Base-by-base conservation (phyloP, 2,888 invertebrate species). In the Eilema sororculum region DNA sequence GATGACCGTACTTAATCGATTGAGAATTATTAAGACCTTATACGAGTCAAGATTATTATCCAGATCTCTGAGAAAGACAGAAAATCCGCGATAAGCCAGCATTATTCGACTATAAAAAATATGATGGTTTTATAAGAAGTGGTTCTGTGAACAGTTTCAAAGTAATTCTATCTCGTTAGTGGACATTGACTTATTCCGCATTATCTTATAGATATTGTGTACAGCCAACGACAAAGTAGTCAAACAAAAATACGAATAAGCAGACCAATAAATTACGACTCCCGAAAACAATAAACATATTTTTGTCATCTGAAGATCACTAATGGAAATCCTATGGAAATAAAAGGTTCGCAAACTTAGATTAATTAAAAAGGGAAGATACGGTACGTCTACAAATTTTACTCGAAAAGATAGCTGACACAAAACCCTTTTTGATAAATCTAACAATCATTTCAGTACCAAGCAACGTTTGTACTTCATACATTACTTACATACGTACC, bases 1-100 rank as follows among this genome's bases (percentile, higher is more conserved):
- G 71, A 62, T 65, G 75, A 67, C 25, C 65, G 66, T 57, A 58
- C 60, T 74, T 76, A 79, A 77, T 77, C 67, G 74, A 24, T 65
- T 28, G 20, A 65, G 30, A 30, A 52, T 28, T 65, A 56, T 46
- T 65, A 46, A 30, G 30, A 56, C 16, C n/a, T 65, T 52, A 52
- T 30, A 56, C 28, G 52, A 65, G 37, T 22, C 37, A 62, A 20
- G 37, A 37, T 62, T 41, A 62, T 41, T 62, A 62, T 24, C 16
- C 62, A 4, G 62, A 37, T 37, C 37, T 24, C 22, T 62, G 62
- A 62, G 61, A 61, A 16, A 37, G 37, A 37, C 62, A 41, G 8
- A 22, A 24, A 24, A 13, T 61, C 46, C 6, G 20, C n/a, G 2
- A 46, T 0, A 46, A 20, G 20, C 20, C 20, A 41, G 46, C 3